Evolutionary conservation across 2,888 invertebrate species (phyloP), one percentile per base, ranked within the genome.

Genomic region (Epirrhoe tristata): DNA sequence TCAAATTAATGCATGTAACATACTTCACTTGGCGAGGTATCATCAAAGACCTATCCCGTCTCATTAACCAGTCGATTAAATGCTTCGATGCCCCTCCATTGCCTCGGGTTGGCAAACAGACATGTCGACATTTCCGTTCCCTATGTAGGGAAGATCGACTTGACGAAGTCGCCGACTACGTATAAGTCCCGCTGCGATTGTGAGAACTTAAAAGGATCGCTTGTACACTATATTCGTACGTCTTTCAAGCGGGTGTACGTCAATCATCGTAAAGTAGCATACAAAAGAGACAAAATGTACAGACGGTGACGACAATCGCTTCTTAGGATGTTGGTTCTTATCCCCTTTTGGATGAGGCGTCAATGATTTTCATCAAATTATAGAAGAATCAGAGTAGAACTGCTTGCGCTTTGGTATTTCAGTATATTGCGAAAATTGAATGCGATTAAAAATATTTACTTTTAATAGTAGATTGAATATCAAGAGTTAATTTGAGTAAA

Each of bases 211-310:
- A 61, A 67, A 67, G 67, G 70, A 31, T 57, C 59, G 43, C 50
- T 17, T 54, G 58, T 65, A 56, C 57, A 12, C 62, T 62, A 32
- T 64, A 67, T 58, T 55, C 48, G 59, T 58, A 60, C 61, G 32
- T 64, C 65, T 66, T 59, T 62, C 57, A n/a, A 58, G 59, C 55
- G 52, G 56, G 55, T 73, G 62, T 66, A 64, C 74, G 74, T 74
- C 74, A 72, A 65, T 72, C 72, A 69, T 68, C 52, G 65, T 63
- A 56, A 68, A 68, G 67, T 68, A 58, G 57, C 17, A 54, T 63
- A 70, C 61, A 71, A 63, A 63, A 65, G 63, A 59, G 63, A 58
- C 70, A 53, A 62, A 68, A 68, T 68, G 63, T 66, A 34, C 65
- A 58, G 59, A 59, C 24, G 24, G 24, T 55, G 67, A 64, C 63